Base-by-base conservation (phyloP, 2,888 invertebrate species). In the Zele albiditarsus region DNA sequence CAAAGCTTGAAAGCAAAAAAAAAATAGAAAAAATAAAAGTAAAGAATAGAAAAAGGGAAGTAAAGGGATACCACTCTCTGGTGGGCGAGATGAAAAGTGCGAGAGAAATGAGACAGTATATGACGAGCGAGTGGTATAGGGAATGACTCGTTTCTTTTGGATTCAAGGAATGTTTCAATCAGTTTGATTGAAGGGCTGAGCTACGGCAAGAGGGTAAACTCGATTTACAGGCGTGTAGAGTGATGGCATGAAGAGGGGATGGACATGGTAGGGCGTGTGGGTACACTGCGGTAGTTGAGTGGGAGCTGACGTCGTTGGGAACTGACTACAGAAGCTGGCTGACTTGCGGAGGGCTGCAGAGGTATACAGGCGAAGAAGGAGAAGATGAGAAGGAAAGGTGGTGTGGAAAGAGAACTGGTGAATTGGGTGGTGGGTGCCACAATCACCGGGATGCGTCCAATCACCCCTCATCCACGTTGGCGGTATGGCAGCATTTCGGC, bases 101-200 rank as follows among this genome's bases (percentile, higher is more conserved):
- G 72, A 72, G 77, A 74, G 72, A 62, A 53, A n/a, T 6, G 46
- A 46, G 23, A 60, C 60, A 75, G 76, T 73, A 62, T 63, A 76
- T 63, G 70, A 75, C 25, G 72, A 75, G 63, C 62, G 80, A 78
- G 78, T 67, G 71, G 78, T 74, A 38, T 38, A 79, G 75, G 80
- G 82, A 82, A 78, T 83, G 86, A 85, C 87, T 88, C 88, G 89
- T 89, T 88, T 89, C 88, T 89, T 89, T 89, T 87, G 88, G 88
- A 89, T 89, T 89, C 89, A 89, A 89, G 88, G 88, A 89, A 89
- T 89, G 89, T 89, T 89, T 89, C 89, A 89, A 89, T 89, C 89
- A 89, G 88, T 89, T 89, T 89, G 89, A 89, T 89, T 89, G 89
- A 89, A 89, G 89, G 89, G 88, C 88, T 87, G 87, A 86, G 87